These are phyloP conservation scores for Polypterus senegalus DNA, from an alignment of 2,113 vertebrate species.

Conservation along the genomic window DNA sequence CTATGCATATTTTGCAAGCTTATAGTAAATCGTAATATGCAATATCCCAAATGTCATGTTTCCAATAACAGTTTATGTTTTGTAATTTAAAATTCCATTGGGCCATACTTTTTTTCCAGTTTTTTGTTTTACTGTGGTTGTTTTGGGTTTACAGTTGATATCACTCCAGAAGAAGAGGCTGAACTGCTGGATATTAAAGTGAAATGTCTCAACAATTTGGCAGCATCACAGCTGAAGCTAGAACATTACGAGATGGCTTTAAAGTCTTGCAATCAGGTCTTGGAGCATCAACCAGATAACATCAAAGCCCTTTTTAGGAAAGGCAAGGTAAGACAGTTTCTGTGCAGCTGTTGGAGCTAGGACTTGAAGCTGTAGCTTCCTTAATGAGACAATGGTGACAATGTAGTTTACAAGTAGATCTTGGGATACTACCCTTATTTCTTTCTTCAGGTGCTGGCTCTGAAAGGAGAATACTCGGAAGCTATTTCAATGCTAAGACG, in stretches of 20 bases:
- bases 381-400: no score
- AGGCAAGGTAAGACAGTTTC: conserved; percentile 69
- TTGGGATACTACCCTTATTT: no score
- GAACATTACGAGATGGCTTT: conserved; percentile 83
- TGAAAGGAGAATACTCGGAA: conserved; percentile 78
- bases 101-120: no score
- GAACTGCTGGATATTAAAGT: conserved; percentile 78
- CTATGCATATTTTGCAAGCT: no score
- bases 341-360: not conserved
- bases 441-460: conserved; percentile 65
- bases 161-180: conserved; percentile 66
- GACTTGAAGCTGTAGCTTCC: no score
- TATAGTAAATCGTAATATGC: no score
- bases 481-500: conserved; percentile 76
- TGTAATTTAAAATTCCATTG: no score
- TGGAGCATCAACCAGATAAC: conserved; percentile 77
- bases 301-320: conserved; percentile 92
- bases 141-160: conserved; percentile 56
- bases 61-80: no score
- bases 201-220: conserved; percentile 96
- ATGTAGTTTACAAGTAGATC: no score
- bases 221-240: conserved; percentile 84
- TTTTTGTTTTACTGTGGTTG: no score
- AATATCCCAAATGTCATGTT: no score
- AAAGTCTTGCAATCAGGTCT: conserved; percentile 73